Base-by-base conservation (phyloP, 2,888 invertebrate species). In the Drosophila aldrichi region DNA sequence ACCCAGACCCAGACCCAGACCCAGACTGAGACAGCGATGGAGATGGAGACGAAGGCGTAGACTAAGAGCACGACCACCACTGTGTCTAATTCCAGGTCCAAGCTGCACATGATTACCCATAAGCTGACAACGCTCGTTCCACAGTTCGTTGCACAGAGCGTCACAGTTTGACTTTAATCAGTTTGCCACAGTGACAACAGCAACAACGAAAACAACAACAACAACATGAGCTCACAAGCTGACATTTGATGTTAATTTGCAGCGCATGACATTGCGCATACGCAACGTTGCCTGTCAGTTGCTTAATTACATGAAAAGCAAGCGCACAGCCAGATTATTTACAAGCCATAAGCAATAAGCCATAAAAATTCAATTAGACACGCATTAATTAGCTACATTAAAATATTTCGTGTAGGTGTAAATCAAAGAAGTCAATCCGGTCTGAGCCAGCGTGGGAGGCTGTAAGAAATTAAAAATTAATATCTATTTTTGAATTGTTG, bases 61-160 rank as follows among this genome's bases (percentile, higher is more conserved):
- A 16, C 20, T 20, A 51, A 66, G 70, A 52, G 58, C 76, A 68
- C 63, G 76, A 74, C 81, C 72, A 75, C 68, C 80, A 75, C 54
- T 82, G 81, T 82, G 77, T 79, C 81, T 75, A 79, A 81, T 81
- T 67, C 70, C 70, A 66, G 73, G 77, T 62, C 60, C 63, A 66
- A 70, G 71, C 73, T 59, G 77, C 85, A 82, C 88, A 85, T 85
- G 88, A 85, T 88, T 85, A 85, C 81, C 86, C 83, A 81, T 85
- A 85, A 85, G 84, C 84, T 85, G 84, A 88, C 88, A 82, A 62
- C 67, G 79, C 79, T 81, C 86, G 72, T 83, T 79, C 72, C 82
- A 77, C 84, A 83, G 79, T 81, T 79, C 84, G 82, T 70, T 86
- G 82, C 82, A 70, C 85, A 74, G 81, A 69, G 71, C 71, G 77